Conservation (phyloP, 2,113 vertebrate species). For the Thinocorus orbignyianus region DNA sequence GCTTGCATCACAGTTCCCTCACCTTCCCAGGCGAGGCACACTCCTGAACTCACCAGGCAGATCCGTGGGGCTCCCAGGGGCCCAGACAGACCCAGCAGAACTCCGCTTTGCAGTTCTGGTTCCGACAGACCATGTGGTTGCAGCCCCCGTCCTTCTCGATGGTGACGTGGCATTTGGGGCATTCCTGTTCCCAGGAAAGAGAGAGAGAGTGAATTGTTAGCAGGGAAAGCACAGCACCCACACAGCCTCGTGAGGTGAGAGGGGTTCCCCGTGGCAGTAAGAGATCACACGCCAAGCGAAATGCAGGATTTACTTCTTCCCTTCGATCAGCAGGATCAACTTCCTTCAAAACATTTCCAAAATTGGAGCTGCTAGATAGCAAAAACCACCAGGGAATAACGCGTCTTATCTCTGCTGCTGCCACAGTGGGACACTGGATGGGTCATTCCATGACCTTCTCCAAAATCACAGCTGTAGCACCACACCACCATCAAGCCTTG, state of each 20-base stretch:
- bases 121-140: conserved; percentile 99
- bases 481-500: not conserved
- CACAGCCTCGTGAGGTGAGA: not conserved
- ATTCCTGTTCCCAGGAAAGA: conserved; percentile 83
- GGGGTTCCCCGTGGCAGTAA: not conserved
- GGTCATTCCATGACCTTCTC: not conserved
- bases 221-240: not conserved
- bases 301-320: not conserved
- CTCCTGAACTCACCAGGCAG: conserved; percentile 88
- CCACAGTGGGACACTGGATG: not conserved
- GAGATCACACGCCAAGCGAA: not conserved
- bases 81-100: conserved; percentile 99
- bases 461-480: not conserved
- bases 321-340: not conserved
- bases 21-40: not conserved
- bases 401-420: not conserved
- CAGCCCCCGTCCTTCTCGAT: conserved; percentile 99
- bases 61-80: conserved; percentile 98
- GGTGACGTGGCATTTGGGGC: conserved; percentile 99
- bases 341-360: not conserved
- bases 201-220: conserved; percentile 12
- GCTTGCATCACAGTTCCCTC: not conserved
- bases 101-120: conserved; percentile 99
- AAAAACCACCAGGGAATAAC: not conserved
- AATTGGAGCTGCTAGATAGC: not conserved